Base-by-base conservation (phyloP, 2,888 invertebrate species). In the Cerastoderma edule region DNA sequence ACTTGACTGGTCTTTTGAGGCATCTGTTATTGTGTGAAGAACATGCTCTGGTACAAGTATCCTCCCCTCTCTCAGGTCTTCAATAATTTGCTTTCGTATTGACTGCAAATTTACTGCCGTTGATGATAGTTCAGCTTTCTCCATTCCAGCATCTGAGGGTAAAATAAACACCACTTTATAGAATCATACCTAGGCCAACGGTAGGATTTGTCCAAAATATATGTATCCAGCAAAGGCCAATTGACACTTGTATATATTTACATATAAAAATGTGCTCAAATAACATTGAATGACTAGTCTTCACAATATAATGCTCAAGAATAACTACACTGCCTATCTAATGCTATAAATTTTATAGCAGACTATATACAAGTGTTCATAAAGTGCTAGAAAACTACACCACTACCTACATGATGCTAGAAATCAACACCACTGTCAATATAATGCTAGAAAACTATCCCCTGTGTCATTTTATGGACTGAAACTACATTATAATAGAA, bases 1-100 rank as follows among this genome's bases (percentile, higher is more conserved):
- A 75, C 79, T 83, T 22, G 75, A 66, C 56, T 67, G 44, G 33
- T 83, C 76, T 68, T 84, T 85, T 27, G 83, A 78, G 28, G 79
- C 78, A 77, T 84, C 81, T 24, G 75, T 72, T 57, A 63, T 69
- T 35, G 75, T 60, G 46, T 72, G 60, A 53, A 75, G 69, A 6
- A 82, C 24, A 28, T 70, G 53, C 10, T 54, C 56, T 19, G 83
- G 72, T 24, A 82, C 56, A 30, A 67, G 22, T 8, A 84, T 54
- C 39, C 44, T 22, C 10, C 83, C 86, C 44, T 67, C 50, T 54
- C 74, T 80, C 16, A 85, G 72, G 22, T 75, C 57, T 19, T 71
- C 64, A 16, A 79, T 32, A 56, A 86, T 57, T 16, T 67, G 39
- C 54, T 65, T 80, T 46, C 75, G 56, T 19, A 39, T 33, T 10